Base-by-base conservation (phyloP, 2,113 vertebrate species). In the Coryphaenoides rupestris region DNA sequence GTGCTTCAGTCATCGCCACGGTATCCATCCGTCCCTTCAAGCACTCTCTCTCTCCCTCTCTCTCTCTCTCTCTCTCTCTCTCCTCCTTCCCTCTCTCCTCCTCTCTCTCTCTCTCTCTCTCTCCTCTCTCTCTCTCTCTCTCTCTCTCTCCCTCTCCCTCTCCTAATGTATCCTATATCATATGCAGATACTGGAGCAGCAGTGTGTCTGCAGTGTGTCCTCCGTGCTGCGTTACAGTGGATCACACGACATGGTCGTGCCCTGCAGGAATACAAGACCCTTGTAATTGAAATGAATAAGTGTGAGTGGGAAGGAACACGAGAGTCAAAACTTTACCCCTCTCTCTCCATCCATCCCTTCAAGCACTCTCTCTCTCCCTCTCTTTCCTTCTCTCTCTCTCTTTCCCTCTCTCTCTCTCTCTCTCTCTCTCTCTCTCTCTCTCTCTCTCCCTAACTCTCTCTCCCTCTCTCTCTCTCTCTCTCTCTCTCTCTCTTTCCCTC, bases 221-320 rank as follows among this genome's bases (percentile, higher is more conserved):
- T 74, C 78, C 76, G 71, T 65, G 52, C 72, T 72, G 76, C 73
- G 73, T 84, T 78, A 77, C 81, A 70, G 65, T 68, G 75, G 79
- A 86, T 86, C 86, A 86, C 84, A 81, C 73, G 79, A 74, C 77
- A 70, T n/a, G 82, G 84, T 82, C 82, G 77, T 76, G 78, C 85
- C 86, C 86, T 85, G 82, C 84, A 84, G 87, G 86, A 87, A 86
- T 87, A 86, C 77, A 84, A 79, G 80, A 69, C 73, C 79, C 83
- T 86, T 83, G 82, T 87, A 87, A 87, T 82, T 83, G 80, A 84
- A 85, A 87, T 84, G 84, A 90, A 86, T 84, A 82, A 81, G 81
- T 79, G 76, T 82, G 76, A 80, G 76, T 82, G 76, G 72, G 79
- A 13, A 77, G 66, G 66, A 82, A 81, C 82, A 85, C 22, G 79